These are phyloP conservation scores for Marmota monax DNA, from an alignment of 2,113 vertebrate genomes.

Conservation along the genomic window DNA sequence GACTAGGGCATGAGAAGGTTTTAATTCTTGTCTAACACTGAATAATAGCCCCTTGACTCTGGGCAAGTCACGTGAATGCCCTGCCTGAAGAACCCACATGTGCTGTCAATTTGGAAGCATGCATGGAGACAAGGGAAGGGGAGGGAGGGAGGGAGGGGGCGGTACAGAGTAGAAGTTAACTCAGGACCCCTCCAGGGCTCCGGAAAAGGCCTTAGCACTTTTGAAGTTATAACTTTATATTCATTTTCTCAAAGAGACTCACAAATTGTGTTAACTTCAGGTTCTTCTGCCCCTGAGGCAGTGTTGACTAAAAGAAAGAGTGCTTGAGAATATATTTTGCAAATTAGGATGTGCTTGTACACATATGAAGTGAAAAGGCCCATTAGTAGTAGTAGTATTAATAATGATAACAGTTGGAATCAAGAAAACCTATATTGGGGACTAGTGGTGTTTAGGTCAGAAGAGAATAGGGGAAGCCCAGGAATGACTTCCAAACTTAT, in stretches of 20 bases:
- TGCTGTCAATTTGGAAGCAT: neutral
- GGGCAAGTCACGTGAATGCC: neutral
- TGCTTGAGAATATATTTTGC: neutral
- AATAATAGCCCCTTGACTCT: constrained; percentile 18
- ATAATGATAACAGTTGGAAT: constrained; percentile 27
- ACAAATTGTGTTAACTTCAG: neutral
- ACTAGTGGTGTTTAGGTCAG: neutral
- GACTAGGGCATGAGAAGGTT: neutral
- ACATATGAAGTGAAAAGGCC: too few species aligned
- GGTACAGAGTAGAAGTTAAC: neutral
- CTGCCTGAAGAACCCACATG: neutral
- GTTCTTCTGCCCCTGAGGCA: neutral
- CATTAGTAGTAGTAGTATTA: neutral
- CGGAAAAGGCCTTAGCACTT: neutral
- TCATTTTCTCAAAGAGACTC: constrained; percentile 17
- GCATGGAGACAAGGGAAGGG: neutral
- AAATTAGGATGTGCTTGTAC: neutral
- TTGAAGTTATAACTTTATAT: constrained; percentile 28
- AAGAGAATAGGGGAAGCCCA: constrained; percentile 1
- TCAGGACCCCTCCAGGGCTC: neutral
- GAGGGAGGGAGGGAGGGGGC: neutral
- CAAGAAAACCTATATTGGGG: neutral
- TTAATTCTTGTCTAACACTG: neutral
- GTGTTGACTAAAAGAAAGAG: neutral
- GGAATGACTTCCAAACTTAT: neutral